Base-by-base conservation (phyloP, 1,140 invertebrate species). In the Neocloeon triangulifer region DNA sequence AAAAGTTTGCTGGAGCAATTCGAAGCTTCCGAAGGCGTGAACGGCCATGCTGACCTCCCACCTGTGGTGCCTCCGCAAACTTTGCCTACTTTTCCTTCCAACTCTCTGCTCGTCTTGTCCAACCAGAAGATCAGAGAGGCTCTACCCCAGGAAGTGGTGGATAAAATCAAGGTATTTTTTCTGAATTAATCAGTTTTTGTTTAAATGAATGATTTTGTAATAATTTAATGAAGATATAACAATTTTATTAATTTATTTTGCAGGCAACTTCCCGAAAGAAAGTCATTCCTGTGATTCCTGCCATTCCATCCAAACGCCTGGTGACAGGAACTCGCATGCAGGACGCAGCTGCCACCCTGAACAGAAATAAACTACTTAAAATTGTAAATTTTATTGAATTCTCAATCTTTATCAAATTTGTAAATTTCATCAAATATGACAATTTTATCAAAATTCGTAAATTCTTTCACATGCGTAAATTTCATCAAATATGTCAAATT, bases 1-100 rank as follows among this genome's bases (percentile, higher is more conserved):
- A 47, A 47, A 5, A 62, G 58, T 45, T 48, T 64, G 7, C 39
- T 64, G 13, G 60, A 62, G 33, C 57, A 64, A 42, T 64, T 64
- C 50, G 62, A 65, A 45, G 55, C 55, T 17, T 47, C 52, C 1
- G 55, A 57, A 42, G 43, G 37, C 22, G 37, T 40, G 22, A 41
- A 40, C 31, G 27, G 27, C 15, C 14, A 2, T 14, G 3, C 27
- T n/a, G 18, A 15, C 27, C 15, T 29, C n/a, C 19, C 10, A 14
- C 5, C 27, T 7, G 10, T 18, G 14, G n/a, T n/a, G 1, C 25
- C 37, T 27, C 16, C 16, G 8, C n/a, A n/a, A n/a, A 30, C 20
- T 8, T 13, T 37, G 4, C 5, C 38, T n/a, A n/a, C n/a, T n/a
- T n/a, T n/a, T n/a, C n/a, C n/a, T 12, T 41, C 46, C 8, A 46